Percentiles rank a stretch among this genome's conserved stretches.
Evolutionary conservation across 2,113 vertebrate species (phyloP).

Genomic region (Isichthys henryi): DNA sequence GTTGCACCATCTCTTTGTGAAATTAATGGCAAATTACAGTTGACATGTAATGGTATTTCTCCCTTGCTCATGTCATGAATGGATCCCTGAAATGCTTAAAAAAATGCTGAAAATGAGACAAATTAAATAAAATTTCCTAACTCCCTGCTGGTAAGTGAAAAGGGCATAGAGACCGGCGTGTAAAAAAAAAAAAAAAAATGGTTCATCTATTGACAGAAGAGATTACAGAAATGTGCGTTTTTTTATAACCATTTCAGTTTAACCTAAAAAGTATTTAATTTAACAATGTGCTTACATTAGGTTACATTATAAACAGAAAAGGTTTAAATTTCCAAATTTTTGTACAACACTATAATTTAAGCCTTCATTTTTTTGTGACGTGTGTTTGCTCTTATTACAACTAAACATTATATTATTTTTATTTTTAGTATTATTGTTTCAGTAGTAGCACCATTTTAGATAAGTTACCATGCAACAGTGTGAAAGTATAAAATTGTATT

Average conservation of each 20-base stretch:
- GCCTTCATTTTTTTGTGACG: neutral
- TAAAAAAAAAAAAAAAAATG: slow-evolving; percentile 19
- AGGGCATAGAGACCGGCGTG: slow-evolving; percentile 6
- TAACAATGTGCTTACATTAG: slow-evolving; percentile 6
- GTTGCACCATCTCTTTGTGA: neutral
- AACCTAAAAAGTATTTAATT: slow-evolving; percentile 22
- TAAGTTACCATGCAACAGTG: neutral
- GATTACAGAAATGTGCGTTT: slow-evolving; percentile 30
- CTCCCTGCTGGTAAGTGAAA: neutral
- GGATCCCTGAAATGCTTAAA: neutral
- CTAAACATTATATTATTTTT: neutral
- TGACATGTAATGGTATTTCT: neutral
- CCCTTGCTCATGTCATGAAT: neutral
- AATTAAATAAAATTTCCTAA: slow-evolving; percentile 14
- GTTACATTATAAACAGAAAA: slow-evolving; percentile 1
- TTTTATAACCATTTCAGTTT: slow-evolving; percentile 27
- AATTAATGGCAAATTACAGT: neutral
- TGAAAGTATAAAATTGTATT: neutral
- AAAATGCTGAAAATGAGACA: slow-evolving; percentile 3
- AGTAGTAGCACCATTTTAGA: neutral
- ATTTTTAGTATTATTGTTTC: neutral
- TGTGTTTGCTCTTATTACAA: neutral
- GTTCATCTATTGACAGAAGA: slow-evolving; percentile 23
- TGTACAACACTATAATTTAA: neutral
- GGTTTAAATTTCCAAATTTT: neutral